phyloP scores from a whole-genome alignment of 2,113 vertebrate species.

The Piaya cayana region DNA sequence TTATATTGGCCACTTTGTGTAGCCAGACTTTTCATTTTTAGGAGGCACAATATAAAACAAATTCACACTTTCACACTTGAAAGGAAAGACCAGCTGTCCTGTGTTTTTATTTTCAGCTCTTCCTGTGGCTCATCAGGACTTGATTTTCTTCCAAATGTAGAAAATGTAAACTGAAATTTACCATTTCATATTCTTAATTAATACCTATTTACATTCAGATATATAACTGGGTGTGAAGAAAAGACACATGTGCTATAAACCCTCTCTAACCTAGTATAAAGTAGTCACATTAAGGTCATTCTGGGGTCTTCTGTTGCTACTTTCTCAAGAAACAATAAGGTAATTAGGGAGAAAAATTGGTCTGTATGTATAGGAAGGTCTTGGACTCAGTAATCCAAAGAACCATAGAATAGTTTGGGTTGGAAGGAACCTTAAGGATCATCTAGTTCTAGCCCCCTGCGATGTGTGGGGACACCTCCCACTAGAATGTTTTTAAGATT shows the following conservation, averaged over 20 bases:
- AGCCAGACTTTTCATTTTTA: neutral
- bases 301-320: neutral
- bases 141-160: constrained; percentile 14
- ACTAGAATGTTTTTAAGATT: neutral
- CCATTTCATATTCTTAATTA: neutral
- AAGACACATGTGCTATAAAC: neutral
- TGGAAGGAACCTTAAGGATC: no score
- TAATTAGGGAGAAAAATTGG: neutral
- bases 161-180: neutral
- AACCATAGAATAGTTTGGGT: no score
- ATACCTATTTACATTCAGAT: neutral
- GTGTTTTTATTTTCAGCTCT: constrained; percentile 7
- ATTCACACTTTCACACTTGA: neutral
- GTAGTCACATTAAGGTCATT: neutral
- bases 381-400: neutral
- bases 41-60: neutral
- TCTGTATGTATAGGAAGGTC: neutral
- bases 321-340: neutral
- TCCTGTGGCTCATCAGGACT: neutral
- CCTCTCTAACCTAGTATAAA: neutral
- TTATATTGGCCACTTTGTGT: neutral
- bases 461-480: no score
- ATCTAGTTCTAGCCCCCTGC: no score
- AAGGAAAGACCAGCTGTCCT: neutral
- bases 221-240: neutral